Percentiles rank a stretch among this genome's conserved stretches.
Conservation (phyloP, 92 coral and sea anemone species). For the Zoanthus sociatus region DNA sequence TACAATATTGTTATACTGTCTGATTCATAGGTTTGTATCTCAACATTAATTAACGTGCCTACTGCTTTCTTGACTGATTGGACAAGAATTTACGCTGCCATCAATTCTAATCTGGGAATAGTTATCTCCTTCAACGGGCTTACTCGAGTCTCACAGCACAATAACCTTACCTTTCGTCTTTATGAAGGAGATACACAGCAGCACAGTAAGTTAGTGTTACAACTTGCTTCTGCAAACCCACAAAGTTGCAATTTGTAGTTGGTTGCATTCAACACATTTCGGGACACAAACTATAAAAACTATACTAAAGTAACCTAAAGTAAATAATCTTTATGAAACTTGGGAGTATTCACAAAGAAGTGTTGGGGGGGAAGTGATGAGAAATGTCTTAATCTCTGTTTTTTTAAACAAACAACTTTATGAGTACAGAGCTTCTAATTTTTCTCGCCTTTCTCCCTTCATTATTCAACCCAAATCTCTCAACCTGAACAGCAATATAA, state of each 20-base stretch:
- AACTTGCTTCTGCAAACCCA: slow-evolving; percentile 46
- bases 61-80: slow-evolving; percentile 42
- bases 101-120: slow-evolving; percentile 53
- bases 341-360: too few species aligned
- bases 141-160: slow-evolving; percentile 43
- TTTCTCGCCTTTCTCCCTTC: too few species aligned
- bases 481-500: too few species aligned
- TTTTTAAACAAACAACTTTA: too few species aligned
- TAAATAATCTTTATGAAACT: too few species aligned
- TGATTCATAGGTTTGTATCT: slow-evolving; percentile 36
- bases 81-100: slow-evolving; percentile 48
- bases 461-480: too few species aligned
- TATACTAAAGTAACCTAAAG: too few species aligned
- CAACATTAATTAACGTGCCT: background rate
- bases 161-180: background rate
- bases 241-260: slow-evolving; percentile 5
- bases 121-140: slow-evolving; percentile 39
- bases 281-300: background rate
- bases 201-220: background rate
- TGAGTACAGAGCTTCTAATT: too few species aligned
- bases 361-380: too few species aligned
- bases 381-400: too few species aligned
- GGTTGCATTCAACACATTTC: slow-evolving; percentile 5
- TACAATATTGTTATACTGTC: slow-evolving; percentile 58
- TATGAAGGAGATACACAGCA: slow-evolving; percentile 18